phyloP scores from a whole-genome alignment of 2,888 invertebrate species.

The Apamea crenata region DNA sequence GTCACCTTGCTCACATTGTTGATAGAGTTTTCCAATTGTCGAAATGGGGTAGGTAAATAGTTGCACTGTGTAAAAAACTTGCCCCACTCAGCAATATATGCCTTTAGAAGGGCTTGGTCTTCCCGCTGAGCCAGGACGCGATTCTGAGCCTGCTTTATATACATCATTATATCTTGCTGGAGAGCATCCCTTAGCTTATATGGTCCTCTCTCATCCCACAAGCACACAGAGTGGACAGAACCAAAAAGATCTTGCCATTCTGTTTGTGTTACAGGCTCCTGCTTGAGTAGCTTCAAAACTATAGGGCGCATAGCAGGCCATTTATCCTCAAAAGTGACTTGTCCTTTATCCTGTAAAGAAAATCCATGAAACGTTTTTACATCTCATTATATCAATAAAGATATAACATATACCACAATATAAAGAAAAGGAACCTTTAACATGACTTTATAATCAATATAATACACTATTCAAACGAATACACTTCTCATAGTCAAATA shows the following conservation, averaged over 20 bases:
- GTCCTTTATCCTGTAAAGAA: slow-evolving; percentile 93
- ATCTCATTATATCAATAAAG: not conserved
- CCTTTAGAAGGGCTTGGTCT: slow-evolving; percentile 98
- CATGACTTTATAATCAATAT: slow-evolving; percentile 70
- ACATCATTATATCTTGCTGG: slow-evolving; percentile 97
- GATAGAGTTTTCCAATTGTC: slow-evolving; percentile 96
- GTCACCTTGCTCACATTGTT: slow-evolving; percentile 89
- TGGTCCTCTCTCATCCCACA: slow-evolving; percentile 99
- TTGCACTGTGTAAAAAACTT: slow-evolving; percentile 99
- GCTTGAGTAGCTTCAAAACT: slow-evolving; percentile 97
- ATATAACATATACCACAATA: slow-evolving; percentile 1
- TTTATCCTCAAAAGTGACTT: slow-evolving; percentile 97
- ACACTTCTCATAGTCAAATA: slow-evolving; percentile 69
- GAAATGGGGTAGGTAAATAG: slow-evolving; percentile 98
- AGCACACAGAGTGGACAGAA: slow-evolving; percentile 97
- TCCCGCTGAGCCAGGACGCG: slow-evolving; percentile 97
- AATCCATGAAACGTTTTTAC: slow-evolving; percentile 43
- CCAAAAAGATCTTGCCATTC: slow-evolving; percentile 99
- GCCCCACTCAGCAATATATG: slow-evolving; percentile 99
- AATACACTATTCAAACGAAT: slow-evolving; percentile 64
- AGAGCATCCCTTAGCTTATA: slow-evolving; percentile 96
- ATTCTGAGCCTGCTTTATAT: slow-evolving; percentile 97
- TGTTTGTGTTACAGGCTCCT: slow-evolving; percentile 97
- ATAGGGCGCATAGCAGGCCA: slow-evolving; percentile 99
- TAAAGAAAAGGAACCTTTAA: slow-evolving; percentile 75